Base-by-base conservation (phyloP, 2,113 vertebrate species). In the Centropristis striata region DNA sequence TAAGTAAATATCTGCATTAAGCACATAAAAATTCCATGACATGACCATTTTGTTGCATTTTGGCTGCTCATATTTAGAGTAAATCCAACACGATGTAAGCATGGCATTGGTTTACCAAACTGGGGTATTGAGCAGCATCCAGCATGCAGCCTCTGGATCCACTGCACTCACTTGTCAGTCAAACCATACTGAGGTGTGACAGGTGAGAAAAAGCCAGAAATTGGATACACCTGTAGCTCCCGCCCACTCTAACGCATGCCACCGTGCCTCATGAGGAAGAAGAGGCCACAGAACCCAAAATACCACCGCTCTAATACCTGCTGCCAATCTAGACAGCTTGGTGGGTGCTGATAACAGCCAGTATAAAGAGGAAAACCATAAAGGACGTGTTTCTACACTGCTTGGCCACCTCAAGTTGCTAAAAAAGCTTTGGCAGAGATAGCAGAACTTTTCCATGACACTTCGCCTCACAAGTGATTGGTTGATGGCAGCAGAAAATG, bases 401-500 rank as follows among this genome's bases (percentile, higher is more conserved):
- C 15, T 65, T 66, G 60, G 64, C 63, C 75, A 64, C 51, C 42
- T 37, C 36, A 75, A 63, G 60, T 57, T 59, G 37, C 66, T 65
- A 75, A 78, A 89, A 86, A 71, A 32, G 63, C 70, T 75, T 61
- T 71, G 75, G 67, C 77, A 79, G 61, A 51, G 37, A 64, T 15
- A 57, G 66, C 13, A 78, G 69, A 87, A 84, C 86, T 88, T 87
- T 32, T 88, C 84, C 75, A 39, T 87, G 84, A 91, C 81, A 87
- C 75, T 70, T 84, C 60, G 21, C 88, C 28, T 46, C 53, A 23
- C 67, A 78, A 84, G 84, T 73, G 81, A 92, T 75, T 91, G 88
- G 87, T 87, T 69, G 84, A 86, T 67, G 80, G 84, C 69, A 88
- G 90, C 84, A 90, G 84, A 86, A 91, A 91, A 89, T 86, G 91